Evolutionary conservation across 2,113 vertebrate species (phyloP).

Genomic region (Lichenostomus cassidix): DNA sequence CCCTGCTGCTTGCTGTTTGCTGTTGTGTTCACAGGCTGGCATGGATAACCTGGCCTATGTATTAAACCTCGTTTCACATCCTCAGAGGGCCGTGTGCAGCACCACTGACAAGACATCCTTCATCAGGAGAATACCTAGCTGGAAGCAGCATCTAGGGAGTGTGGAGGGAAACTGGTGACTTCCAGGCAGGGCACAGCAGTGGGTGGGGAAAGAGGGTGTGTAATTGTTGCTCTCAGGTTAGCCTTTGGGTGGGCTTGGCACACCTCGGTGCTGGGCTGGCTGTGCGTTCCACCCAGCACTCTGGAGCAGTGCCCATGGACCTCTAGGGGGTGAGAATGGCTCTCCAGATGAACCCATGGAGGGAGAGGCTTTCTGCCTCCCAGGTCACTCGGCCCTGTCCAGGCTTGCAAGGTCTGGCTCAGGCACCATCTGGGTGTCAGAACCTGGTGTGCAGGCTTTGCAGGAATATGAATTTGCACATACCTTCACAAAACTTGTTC

Average conservation of each 20-base stretch:
- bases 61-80: background rate
- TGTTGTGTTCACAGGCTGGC: background rate
- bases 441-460: background rate
- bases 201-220: background rate
- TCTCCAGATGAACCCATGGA: background rate
- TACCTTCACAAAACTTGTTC: background rate
- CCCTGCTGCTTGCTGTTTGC: background rate
- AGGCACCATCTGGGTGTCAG: rapidly evolving
- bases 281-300: rapidly evolving
- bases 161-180: rapidly evolving
- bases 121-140: background rate
- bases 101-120: rapidly evolving
- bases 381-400: background rate
- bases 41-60: background rate
- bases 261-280: rapidly evolving
- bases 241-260: background rate
- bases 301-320: background rate
- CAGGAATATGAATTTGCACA: rapidly evolving
- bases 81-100: background rate
- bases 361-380: background rate
- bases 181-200: background rate
- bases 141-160: background rate
- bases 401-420: background rate
- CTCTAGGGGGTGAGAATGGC: rapidly evolving
- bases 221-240: background rate